Evolutionary conservation across 2,888 invertebrate genomes (phyloP).

Genomic region (Bimastos eiseni): DNA sequence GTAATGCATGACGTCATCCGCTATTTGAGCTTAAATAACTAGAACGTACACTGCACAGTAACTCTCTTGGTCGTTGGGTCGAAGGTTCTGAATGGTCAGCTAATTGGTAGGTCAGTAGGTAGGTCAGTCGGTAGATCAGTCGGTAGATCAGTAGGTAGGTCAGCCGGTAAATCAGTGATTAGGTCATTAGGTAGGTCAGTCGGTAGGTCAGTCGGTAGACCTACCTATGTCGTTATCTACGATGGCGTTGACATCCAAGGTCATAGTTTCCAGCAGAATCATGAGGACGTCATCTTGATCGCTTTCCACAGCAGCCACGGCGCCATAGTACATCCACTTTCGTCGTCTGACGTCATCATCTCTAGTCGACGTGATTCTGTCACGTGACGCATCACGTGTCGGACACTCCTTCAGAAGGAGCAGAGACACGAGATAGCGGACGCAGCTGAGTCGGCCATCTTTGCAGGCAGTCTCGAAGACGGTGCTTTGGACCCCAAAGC

Average conservation of each 20-base stretch:
- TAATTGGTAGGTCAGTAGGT: too few relatives aligned
- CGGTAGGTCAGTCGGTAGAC: not conserved
- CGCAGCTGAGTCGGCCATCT: constrained; percentile 27
- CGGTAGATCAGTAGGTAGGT: too few relatives aligned
- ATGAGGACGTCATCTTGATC: not conserved
- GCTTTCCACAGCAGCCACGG: constrained; percentile 22
- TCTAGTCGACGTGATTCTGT: not conserved
- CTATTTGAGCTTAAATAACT: too few relatives aligned
- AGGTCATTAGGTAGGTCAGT: not conserved
- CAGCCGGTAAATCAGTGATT: too few relatives aligned
- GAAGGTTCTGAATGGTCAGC: too few relatives aligned
- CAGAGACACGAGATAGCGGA: constrained; percentile 20
- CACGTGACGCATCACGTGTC: not conserved
- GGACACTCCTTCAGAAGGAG: not conserved
- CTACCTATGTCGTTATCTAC: constrained; percentile 32
- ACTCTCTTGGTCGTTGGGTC: too few relatives aligned
- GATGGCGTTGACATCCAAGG: constrained; percentile 22
- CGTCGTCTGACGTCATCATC: constrained; percentile 2
- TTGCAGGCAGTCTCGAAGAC: constrained; percentile 32
- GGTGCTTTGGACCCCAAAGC: not conserved
- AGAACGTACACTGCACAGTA: too few relatives aligned
- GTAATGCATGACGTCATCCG: too few relatives aligned
- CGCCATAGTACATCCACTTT: constrained; percentile 27
- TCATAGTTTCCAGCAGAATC: not conserved
- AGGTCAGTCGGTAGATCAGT: too few relatives aligned